A percentile compares a stretch with the other conserved stretches of the same genome.
phyloP scores from a whole-genome alignment of 1,140 invertebrate genomes.

The Drosophila subpulchrella region DNA sequence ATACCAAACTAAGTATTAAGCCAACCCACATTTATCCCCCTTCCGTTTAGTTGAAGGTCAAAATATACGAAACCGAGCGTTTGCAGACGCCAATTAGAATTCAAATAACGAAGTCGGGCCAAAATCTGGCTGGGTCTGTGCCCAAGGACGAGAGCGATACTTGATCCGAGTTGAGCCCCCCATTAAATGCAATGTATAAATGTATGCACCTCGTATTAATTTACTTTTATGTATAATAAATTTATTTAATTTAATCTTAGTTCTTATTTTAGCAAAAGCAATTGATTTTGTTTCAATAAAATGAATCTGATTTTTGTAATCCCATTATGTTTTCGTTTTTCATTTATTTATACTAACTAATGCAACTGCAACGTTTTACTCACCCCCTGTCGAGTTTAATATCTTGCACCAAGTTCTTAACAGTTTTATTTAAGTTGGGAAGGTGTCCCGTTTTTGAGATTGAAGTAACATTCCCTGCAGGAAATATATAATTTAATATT shows the following conservation, averaged over 20 bases:
- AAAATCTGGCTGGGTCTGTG: slow-evolving; percentile 13
- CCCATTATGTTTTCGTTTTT: slow-evolving; percentile 29
- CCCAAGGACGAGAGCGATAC: slow-evolving; percentile 15
- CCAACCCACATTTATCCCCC: slow-evolving; percentile 56
- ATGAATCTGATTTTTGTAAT: slow-evolving; percentile 41
- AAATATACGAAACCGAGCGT: slow-evolving; percentile 74
- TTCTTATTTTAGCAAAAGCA: slow-evolving; percentile 64
- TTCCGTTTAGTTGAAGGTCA: slow-evolving; percentile 73
- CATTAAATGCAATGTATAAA: slow-evolving; percentile 54
- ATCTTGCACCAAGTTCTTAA: slow-evolving; percentile 35
- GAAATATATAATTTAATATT: background rate
- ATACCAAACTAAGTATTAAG: slow-evolving; percentile 41
- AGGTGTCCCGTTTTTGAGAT: background rate
- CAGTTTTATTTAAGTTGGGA: slow-evolving; percentile 8
- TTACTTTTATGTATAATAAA: slow-evolving; percentile 49
- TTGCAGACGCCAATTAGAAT: slow-evolving; percentile 69
- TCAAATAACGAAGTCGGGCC: slow-evolving; percentile 42
- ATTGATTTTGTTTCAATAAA: slow-evolving; percentile 54
- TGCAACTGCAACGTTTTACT: slow-evolving; percentile 30
- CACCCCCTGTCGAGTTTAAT: slow-evolving; percentile 40
- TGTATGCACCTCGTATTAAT: slow-evolving; percentile 43
- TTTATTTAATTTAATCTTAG: slow-evolving; percentile 39
- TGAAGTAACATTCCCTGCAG: slow-evolving; percentile 1
- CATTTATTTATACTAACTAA: slow-evolving; percentile 38
- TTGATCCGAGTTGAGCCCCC: slow-evolving; percentile 52